Evolutionary conservation across 2,888 invertebrate species (phyloP).

Genomic region (Quadroppia sp.): DNA sequence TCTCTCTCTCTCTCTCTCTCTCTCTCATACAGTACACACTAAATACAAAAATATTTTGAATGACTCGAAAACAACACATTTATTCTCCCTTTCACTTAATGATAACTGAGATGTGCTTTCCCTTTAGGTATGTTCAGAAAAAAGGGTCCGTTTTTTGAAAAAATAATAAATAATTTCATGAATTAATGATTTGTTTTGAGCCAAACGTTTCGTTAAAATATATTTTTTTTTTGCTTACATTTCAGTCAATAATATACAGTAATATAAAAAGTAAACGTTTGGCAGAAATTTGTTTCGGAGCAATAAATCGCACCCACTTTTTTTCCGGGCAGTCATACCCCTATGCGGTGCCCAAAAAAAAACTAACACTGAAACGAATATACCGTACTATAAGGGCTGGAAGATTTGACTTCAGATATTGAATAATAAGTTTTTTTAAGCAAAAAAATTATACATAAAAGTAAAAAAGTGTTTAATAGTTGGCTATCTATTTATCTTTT

Average conservation of each 20-base stretch:
- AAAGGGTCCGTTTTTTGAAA: too few species aligned
- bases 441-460: not conserved
- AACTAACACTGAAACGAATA: not conserved
- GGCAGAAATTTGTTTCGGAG: not conserved
- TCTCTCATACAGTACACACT: not conserved
- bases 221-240: not conserved
- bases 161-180: too few species aligned
- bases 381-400: not conserved
- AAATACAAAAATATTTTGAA: not conserved
- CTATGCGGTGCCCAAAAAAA: not conserved
- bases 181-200: too few species aligned
- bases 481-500: conserved; percentile 10
- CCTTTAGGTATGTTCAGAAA: too few species aligned
- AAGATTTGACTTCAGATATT: not conserved
- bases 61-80: not conserved
- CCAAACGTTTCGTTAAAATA: too few species aligned
- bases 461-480: conserved; percentile 17
- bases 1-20: too few species aligned
- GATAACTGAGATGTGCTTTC: too few species aligned
- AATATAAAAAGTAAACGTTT: not conserved
- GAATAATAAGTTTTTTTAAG: not conserved
- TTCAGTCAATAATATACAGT: not conserved
- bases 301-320: conserved; percentile 16
- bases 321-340: not conserved
- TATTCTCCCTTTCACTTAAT: too few species aligned